phyloP scores from a whole-genome alignment of 2,888 invertebrate genomes.

The Rhingia campestris region DNA sequence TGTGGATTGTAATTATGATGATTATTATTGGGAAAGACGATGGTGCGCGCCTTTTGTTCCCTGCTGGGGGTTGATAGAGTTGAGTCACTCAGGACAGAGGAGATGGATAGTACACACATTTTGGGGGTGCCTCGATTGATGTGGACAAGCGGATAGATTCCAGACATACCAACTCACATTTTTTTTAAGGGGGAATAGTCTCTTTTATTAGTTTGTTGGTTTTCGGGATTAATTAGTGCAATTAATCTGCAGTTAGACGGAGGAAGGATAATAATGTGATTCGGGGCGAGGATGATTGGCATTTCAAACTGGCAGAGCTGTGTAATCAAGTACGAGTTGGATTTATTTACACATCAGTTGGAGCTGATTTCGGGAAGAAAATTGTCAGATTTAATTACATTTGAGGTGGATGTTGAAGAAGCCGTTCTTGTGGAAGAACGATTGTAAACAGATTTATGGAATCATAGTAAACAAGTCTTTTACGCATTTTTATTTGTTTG shows the following conservation, averaged over 20 bases:
- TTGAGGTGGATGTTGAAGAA: slow-evolving; percentile 4
- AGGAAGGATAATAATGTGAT: slow-evolving; percentile 23
- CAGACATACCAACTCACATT: slow-evolving; percentile 30
- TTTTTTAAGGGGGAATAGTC: slow-evolving; percentile 11
- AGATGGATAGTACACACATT: slow-evolving; percentile 53
- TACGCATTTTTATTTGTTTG: no score
- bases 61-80: slow-evolving; percentile 62
- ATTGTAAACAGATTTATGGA: slow-evolving; percentile 13
- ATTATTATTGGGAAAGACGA: slow-evolving; percentile 62
- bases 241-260: slow-evolving; percentile 81
- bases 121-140: slow-evolving; percentile 41
- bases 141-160: slow-evolving; percentile 46
- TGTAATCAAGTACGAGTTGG: slow-evolving; percentile 56
- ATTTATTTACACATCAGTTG: slow-evolving; percentile 43
- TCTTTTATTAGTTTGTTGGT: slow-evolving; percentile 74
- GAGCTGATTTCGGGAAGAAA: slow-evolving; percentile 21
- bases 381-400: slow-evolving; percentile 63
- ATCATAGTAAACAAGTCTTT: background rate
- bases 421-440: background rate
- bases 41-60: slow-evolving; percentile 38
- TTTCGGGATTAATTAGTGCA: slow-evolving; percentile 81
- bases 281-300: slow-evolving; percentile 38
- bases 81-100: slow-evolving; percentile 23
- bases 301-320: slow-evolving; percentile 42
- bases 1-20: slow-evolving; percentile 66